A percentile compares a stretch with the other conserved stretches of the same genome.
Conservation (phyloP, 1,140 invertebrate species). For the Lerema accius region DNA sequence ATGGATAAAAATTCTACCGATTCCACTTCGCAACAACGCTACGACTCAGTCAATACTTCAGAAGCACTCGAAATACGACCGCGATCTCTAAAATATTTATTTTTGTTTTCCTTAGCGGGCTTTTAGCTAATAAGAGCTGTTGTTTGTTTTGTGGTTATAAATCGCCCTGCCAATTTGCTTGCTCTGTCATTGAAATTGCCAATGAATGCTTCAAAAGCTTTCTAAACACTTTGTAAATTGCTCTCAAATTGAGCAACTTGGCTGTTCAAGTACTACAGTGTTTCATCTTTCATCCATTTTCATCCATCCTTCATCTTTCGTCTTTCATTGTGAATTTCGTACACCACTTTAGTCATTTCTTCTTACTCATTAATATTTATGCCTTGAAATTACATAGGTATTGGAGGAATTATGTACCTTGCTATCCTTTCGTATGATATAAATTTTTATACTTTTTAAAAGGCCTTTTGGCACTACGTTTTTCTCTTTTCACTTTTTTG, state of each 20-base stretch:
- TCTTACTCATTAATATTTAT: too few relatives aligned
- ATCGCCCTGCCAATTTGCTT: constrained; percentile 27
- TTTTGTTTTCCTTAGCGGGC: constrained; percentile 26
- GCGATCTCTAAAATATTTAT: constrained; percentile 26
- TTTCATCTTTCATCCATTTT: not conserved
- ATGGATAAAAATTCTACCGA: too few relatives aligned
- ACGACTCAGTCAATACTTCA: not conserved
- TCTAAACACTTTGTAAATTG: constrained; percentile 21
- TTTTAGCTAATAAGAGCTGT: constrained; percentile 37
- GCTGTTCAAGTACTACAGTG: not conserved
- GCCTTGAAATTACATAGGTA: too few relatives aligned
- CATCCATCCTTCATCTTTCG: too few relatives aligned
- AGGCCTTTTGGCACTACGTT: too few relatives aligned
- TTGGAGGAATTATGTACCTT: too few relatives aligned
- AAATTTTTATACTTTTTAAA: too few relatives aligned
- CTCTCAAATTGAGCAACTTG: not conserved
- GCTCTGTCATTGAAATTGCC: constrained; percentile 28
- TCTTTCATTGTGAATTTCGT: too few relatives aligned
- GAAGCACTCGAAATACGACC: constrained; percentile 18
- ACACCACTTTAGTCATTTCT: too few relatives aligned
- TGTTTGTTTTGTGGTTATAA: constrained; percentile 33
- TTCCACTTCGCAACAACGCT: too few relatives aligned
- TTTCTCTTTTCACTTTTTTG: too few relatives aligned
- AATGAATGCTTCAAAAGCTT: constrained; percentile 12
- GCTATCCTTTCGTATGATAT: too few relatives aligned